Evolutionary conservation across 2,113 vertebrate species (phyloP).

Genomic region (Istiophorus platypterus): DNA sequence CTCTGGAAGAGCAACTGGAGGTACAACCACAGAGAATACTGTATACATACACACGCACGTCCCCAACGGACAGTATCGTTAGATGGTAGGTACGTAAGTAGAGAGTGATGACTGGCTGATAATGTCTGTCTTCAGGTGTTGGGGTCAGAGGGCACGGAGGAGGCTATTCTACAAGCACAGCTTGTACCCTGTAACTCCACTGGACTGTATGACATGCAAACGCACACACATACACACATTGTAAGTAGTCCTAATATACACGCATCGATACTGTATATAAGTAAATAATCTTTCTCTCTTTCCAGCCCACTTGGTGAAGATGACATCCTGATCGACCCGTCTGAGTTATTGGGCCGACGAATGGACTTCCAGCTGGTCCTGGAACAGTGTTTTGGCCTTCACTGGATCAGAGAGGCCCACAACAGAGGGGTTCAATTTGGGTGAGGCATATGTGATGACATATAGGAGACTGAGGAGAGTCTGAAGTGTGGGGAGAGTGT

Average conservation of each 20-base stretch:
- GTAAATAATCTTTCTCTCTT: not conserved
- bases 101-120: not conserved
- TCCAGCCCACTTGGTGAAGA: conserved; percentile 86
- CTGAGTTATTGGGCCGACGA: conserved; percentile 87
- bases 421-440: conserved; percentile 88
- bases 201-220: conserved; percentile 83
- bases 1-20: conserved; percentile 89
- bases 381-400: conserved; percentile 86
- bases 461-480: not conserved
- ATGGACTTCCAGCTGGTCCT: conserved; percentile 89
- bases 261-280: not conserved
- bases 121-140: conserved; percentile 76
- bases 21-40: conserved; percentile 23
- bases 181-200: conserved; percentile 84
- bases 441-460: conserved; percentile 63
- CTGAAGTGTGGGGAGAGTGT: not conserved
- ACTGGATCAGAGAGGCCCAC: conserved; percentile 87
- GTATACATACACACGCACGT: not conserved
- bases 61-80: not conserved
- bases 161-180: conserved; percentile 85
- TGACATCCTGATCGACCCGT: conserved; percentile 88
- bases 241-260: not conserved
- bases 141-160: conserved; percentile 88
- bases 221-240: conserved; percentile 2
- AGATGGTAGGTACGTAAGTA: not conserved